A percentile compares a stretch with the other conserved stretches of the same genome.
These are phyloP conservation scores for Lutraria lutraria DNA, from an alignment of 2,888 invertebrate species.

Conservation along the genomic window DNA sequence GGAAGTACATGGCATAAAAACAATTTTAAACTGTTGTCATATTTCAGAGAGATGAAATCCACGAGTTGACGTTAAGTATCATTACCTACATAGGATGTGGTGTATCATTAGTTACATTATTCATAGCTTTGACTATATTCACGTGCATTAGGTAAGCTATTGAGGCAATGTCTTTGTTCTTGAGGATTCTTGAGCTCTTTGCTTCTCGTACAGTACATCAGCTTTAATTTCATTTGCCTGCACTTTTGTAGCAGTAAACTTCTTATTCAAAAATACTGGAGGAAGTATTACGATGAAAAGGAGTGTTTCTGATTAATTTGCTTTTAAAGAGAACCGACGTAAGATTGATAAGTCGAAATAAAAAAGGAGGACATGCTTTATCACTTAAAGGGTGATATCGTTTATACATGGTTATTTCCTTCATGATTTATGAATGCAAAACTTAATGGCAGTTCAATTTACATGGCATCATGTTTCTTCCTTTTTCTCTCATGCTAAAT, in stretches of 20 bases:
- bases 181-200: no score
- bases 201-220: no score
- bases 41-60: conserved; percentile 64
- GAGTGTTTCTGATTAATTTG: no score
- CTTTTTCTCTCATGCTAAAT: no score
- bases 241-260: not conserved
- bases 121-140: conserved; percentile 78
- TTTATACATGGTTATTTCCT: no score
- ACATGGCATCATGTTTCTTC: no score
- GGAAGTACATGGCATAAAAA: not conserved
- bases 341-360: no score
- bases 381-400: no score
- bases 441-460: no score
- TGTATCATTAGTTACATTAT: conserved; percentile 75
- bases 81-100: conserved; percentile 80
- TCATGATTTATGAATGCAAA: no score
- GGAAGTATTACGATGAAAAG: not conserved
- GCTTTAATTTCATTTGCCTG: not conserved
- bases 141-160: conserved; percentile 76
- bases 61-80: conserved; percentile 73
- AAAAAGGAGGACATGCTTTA: no score
- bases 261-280: not conserved
- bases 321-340: no score
- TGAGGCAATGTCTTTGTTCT: not conserved
- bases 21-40: not conserved